phyloP scores from a whole-genome alignment of 2,888 invertebrate genomes.

The Bellardia pandia region DNA sequence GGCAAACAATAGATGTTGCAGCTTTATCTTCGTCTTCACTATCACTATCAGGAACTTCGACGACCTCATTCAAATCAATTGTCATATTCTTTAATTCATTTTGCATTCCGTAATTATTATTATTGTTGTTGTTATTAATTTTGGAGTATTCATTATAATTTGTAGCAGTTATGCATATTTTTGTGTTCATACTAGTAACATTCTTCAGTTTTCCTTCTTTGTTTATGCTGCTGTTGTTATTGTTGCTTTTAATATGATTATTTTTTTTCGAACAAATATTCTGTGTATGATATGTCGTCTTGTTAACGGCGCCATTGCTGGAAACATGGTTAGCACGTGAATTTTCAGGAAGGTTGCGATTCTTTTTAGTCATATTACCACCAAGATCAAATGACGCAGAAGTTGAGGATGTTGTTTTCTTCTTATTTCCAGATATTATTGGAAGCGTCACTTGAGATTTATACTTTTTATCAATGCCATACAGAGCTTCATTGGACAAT shows the following conservation, averaged over 20 bases:
- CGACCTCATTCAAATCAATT: conserved; percentile 73
- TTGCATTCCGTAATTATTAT: conserved; percentile 59
- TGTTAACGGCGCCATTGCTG: conserved; percentile 44
- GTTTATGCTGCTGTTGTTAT: conserved; percentile 68
- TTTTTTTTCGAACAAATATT: conserved; percentile 67
- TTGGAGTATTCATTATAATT: conserved; percentile 62
- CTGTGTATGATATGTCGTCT: conserved; percentile 59
- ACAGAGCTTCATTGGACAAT: conserved; percentile 52
- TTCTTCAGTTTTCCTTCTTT: conserved; percentile 72
- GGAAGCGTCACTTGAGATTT: conserved; percentile 68
- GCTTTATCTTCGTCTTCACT: conserved; percentile 73
- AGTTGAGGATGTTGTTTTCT: conserved; percentile 53
- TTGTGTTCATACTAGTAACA: conserved; percentile 49
- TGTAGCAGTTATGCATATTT: conserved; percentile 59
- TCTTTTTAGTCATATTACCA: conserved; percentile 29
- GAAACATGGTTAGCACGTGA: neutral
- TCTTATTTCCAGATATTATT: conserved; percentile 28
- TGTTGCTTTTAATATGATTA: conserved; percentile 66
- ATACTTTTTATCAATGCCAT: conserved; percentile 51
- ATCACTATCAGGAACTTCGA: conserved; percentile 78
- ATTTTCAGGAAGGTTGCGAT: conserved; percentile 43
- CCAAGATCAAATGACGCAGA: neutral
- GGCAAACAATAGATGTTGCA: conserved; percentile 13
- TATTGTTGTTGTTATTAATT: conserved; percentile 66
- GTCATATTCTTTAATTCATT: conserved; percentile 50